Base-by-base conservation (phyloP, 2,888 invertebrate genomes). In the Atethmia centrago region DNA sequence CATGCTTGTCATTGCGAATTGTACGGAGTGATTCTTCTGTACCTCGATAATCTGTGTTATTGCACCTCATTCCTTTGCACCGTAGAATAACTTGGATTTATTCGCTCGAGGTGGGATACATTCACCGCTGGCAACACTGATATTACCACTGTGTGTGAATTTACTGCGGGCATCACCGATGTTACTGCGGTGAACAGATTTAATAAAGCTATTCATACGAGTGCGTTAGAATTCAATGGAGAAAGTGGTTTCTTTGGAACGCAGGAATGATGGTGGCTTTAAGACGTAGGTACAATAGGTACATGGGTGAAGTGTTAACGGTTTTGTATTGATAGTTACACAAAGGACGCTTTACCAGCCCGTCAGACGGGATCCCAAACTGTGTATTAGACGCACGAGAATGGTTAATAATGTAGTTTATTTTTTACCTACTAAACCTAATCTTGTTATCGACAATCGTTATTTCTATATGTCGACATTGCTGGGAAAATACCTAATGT, bases 71-170 rank as follows among this genome's bases (percentile, higher is more conserved):
- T 83, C 84, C 80, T 84, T 66, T 75, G 55, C 81, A 63, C 70
- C 49, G 65, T 79, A 62, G 71, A 80, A 82, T 81, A 81, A 81
- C 74, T 74, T 71, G 74, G 71, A 75, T 82, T 82, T 82, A 75
- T 84, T 66, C 71, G 58, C 74, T 71, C 49, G 80, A 71, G 75
- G 80, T 80, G 71, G 56, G 71, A 80, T 83, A 83, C 74, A 74
- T 83, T 56, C 55, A 79, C 47, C 71, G 61, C 80, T 69, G 72
- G 74, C 74, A 83, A 74, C 84, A 74, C 84, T 51, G 63, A 74
- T 70, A 83, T 83, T 81, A 83, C 79, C 72, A 64, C 80, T 71
- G 83, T 71, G 71, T 82, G 79, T 77, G 61, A 82, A 79, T 79
- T 82, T 74, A 74, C 62, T 53, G 62, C 67, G 42, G 56, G 63